Base-by-base conservation (phyloP, 1,140 invertebrate species). In the Drosophila suzukii region DNA sequence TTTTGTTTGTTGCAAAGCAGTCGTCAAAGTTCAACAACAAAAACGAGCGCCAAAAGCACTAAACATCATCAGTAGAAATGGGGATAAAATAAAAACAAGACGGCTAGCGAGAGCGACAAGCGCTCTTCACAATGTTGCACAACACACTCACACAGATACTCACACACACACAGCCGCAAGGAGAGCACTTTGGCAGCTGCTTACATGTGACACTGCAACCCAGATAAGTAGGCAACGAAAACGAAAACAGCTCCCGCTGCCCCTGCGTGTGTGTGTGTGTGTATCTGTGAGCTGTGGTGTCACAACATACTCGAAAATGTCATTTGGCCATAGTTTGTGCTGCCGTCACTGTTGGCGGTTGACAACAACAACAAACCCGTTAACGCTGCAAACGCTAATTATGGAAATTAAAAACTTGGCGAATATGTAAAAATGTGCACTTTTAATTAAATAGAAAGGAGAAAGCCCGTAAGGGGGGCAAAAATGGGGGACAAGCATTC, bases 391-490 rank as follows among this genome's bases (percentile, higher is more conserved):
- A 88, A 70, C 84, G 76, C 84, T 88, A 88, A 88, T 88, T 88
- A 88, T 88, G 84, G 81, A 88, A 88, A 88, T 88, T 88, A 88
- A 88, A 88, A 88, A 88, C 84, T 88, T 89, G 72, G 84, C 65
- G 36, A 83, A 89, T 77, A 80, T 84, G 77, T 88, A 89, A 89
- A 88, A 89, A 90, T 85, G 76, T 84, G 84, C 65, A 78, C 79
- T 89, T 88, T 81, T 88, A 88, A 88, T 88, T 89, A 88, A 89
- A 88, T 88, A 88, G 77, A 89, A 84, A 75, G 70, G 68, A 47
- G 27, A 27, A 27, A 5, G 50, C 43, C 43, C 30, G 51, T 30
- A 46, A 17, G 38, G 60, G 43, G 38, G 44, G 51, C 6, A 20
- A 11, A 17, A 70, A 70, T 41, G 5, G 44, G 20, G 36, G 38